Conservation (phyloP, 2,888 invertebrate species). For the Orthonychiurus folsomi region DNA sequence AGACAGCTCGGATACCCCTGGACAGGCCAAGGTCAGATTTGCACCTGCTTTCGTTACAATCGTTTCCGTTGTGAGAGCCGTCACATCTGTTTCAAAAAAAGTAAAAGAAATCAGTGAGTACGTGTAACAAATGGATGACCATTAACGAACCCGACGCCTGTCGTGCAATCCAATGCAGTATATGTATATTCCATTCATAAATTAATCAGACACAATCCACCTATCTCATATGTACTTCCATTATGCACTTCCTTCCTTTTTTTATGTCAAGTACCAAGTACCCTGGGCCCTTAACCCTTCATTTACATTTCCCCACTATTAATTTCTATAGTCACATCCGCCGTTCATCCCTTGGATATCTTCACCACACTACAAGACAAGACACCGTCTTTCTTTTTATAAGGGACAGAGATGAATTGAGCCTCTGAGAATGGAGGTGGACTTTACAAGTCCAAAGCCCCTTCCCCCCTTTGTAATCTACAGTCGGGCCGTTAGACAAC, state of each 20-base stretch:
- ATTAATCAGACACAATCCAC: background rate
- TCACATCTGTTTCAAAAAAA: slow-evolving; percentile 53
- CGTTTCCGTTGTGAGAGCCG: slow-evolving; percentile 52
- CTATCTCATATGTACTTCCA: too few relatives aligned
- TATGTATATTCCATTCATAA: background rate
- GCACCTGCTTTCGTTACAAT: slow-evolving; percentile 56
- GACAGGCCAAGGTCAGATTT: slow-evolving; percentile 58
- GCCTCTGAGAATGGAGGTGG: background rate
- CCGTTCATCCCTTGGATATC: background rate
- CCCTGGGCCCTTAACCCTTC: background rate
- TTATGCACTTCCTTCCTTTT: background rate
- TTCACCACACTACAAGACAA: background rate
- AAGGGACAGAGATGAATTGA: background rate
- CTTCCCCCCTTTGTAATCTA: background rate
- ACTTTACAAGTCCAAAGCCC: background rate
- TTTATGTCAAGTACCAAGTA: background rate
- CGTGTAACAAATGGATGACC: too few relatives aligned
- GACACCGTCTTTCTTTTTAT: too few relatives aligned
- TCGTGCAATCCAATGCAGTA: too few relatives aligned
- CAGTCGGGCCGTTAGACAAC: background rate
- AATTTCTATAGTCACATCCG: background rate
- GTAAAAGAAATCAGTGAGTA: slow-evolving; percentile 26
- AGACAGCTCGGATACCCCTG: slow-evolving; percentile 59
- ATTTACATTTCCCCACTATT: background rate
- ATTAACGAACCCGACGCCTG: too few relatives aligned